These are phyloP conservation scores for Mesembrinibis cayennensis DNA, from an alignment of 2,113 vertebrate genomes.

Conservation along the genomic window DNA sequence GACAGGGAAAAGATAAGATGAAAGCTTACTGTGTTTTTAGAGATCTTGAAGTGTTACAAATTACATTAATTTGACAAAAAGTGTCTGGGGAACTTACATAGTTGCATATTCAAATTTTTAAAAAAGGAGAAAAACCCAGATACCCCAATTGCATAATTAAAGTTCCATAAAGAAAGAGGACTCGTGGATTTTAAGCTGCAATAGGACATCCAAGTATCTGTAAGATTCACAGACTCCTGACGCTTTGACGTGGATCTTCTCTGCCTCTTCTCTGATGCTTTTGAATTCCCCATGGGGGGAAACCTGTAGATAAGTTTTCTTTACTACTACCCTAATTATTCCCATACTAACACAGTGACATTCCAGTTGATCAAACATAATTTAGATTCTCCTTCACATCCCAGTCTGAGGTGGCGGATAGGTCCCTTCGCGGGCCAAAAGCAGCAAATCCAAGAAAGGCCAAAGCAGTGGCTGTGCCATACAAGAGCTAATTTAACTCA, in stretches of 20 bases:
- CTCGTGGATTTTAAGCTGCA: background rate
- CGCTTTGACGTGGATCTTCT: rapidly evolving
- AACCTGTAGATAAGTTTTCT: background rate
- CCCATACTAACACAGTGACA: background rate
- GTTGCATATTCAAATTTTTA: background rate
- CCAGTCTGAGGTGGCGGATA: background rate
- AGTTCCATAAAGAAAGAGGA: background rate
- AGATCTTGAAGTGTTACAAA: background rate
- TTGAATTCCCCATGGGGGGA: background rate
- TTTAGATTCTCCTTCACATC: background rate
- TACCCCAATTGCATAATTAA: background rate
- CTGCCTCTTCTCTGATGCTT: background rate
- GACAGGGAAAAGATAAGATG: background rate
- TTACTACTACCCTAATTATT: background rate
- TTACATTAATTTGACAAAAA: background rate
- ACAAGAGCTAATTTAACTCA: background rate
- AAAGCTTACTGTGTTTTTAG: background rate
- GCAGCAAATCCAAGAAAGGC: background rate
- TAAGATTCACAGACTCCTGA: background rate
- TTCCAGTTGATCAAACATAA: background rate
- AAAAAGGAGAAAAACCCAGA: background rate
- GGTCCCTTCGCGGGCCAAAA: background rate
- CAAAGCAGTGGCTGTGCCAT: background rate
- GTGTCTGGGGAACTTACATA: rapidly evolving
- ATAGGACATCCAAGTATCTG: background rate